Evolutionary conservation across 2,888 invertebrate genomes (phyloP), one percentile per base, ranked within the genome.

Genomic region (Xestia sexstrigata): DNA sequence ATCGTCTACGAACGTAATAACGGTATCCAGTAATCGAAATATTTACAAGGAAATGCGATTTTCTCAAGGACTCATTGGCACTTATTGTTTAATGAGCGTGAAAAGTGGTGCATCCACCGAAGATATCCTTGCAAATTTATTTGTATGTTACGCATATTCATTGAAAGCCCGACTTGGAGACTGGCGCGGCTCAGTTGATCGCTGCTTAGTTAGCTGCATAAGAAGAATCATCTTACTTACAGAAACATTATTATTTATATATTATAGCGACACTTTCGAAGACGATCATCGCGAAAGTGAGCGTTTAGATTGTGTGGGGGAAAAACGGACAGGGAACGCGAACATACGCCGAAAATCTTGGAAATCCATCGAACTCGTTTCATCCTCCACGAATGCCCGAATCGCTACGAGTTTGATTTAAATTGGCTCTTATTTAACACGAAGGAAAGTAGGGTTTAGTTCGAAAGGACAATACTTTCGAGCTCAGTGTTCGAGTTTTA

Each of bases 41-140:
- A 35, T 45, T 71, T 76, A 6, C 7, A 45, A 55, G 13, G 17
- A 55, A 47, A 55, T 52, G 20, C 11, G 2, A n/a, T 80, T 70
- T 70, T 13, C 5, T 79, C 73, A 81, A 73, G 73, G 62, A 62
- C 20, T 52, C 6, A 0, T 1, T 20, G 60, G 15, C 8, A 35
- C 45, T 26, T 17, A 39, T 58, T 35, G 23, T 23, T 69, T n/a
- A n/a, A 49, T 7, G 30, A 15, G 35, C 26, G n/a, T 39, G 39
- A 68, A 47, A 47, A 69, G 23, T 13, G 26, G 70, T 79, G 4
- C 47, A n/a, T 42, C 30, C 17, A 70, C 9, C 20, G 1, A 26
- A 42, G 23, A 23, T 49, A 23, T 15, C 42, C 60, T 42, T 23
- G 42, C 23, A 62, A 45, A 13, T 45, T 71, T 35, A 39, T 35